Conservation (phyloP, 2,113 vertebrate genomes). For the Cricetomys ansorgei region DNA sequence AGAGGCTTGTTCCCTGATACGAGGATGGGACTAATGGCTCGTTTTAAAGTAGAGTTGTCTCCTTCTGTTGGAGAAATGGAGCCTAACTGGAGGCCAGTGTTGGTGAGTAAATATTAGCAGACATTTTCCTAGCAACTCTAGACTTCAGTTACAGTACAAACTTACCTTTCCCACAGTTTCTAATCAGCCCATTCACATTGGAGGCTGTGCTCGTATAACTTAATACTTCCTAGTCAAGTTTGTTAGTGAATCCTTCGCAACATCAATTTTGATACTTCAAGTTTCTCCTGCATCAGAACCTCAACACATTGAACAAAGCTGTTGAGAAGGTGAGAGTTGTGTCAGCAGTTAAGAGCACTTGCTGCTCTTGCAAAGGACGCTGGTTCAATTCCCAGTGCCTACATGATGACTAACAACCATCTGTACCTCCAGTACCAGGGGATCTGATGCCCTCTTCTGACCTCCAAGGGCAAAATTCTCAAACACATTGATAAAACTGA, state of each 20-base stretch:
- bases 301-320: not conserved
- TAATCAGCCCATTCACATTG: not conserved
- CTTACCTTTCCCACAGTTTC: not conserved
- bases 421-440: not conserved
- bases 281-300: not conserved
- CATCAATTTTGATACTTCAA: not conserved
- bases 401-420: not conserved
- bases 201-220: not conserved
- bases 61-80: not conserved
- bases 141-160: not conserved
- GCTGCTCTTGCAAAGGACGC: not conserved
- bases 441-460: not conserved
- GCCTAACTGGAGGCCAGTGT: not conserved
- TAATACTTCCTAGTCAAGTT: not conserved
- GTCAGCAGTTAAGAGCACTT: not conserved
- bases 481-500: not conserved
- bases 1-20: not conserved
- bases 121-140: not conserved
- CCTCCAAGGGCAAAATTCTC: not conserved
- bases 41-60: too few species aligned
- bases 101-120: not conserved
- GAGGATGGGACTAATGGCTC: not conserved
- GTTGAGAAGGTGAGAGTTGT: not conserved
- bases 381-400: not conserved
- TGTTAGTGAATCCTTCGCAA: not conserved